Evolutionary conservation across 2,888 invertebrate species (phyloP).

Genomic region (Eupithecia inturbata): DNA sequence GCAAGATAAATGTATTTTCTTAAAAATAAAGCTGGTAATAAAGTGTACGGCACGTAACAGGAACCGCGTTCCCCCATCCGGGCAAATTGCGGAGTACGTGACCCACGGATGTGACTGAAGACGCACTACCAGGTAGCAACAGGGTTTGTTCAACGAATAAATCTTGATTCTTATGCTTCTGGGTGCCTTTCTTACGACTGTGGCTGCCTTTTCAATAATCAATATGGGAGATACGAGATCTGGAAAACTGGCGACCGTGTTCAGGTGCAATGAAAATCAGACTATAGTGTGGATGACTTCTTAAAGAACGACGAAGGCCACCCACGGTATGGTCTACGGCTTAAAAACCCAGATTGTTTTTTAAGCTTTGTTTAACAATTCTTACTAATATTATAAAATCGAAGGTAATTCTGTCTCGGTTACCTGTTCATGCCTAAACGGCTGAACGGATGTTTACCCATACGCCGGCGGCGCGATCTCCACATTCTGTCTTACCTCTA

Average conservation of each 20-base stretch:
- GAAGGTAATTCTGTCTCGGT: no score
- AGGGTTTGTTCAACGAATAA: slow-evolving; percentile 5
- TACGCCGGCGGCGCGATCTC: no score
- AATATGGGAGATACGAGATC: not conserved
- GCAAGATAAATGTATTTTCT: slow-evolving; percentile 50
- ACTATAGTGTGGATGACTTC: not conserved
- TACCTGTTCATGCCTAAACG: no score
- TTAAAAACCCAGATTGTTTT: not conserved
- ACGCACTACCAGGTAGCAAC: slow-evolving; percentile 25
- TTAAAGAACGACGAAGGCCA: not conserved
- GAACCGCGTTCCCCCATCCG: slow-evolving; percentile 63
- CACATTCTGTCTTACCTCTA: no score
- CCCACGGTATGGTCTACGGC: not conserved
- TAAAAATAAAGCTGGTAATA: slow-evolving; percentile 61
- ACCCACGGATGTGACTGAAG: slow-evolving; percentile 42
- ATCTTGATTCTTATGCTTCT: slow-evolving; percentile 13
- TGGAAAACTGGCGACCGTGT: not conserved
- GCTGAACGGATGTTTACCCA: no score
- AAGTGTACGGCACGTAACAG: slow-evolving; percentile 58
- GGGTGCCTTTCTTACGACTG: not conserved
- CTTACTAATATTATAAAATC: no score
- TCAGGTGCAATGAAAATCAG: not conserved
- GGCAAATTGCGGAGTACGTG: slow-evolving; percentile 64
- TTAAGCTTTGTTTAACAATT: no score
- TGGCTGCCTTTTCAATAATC: not conserved